Conservation (phyloP, 2,797 vertebrate species). For the Thamnophis elegans region DNA sequence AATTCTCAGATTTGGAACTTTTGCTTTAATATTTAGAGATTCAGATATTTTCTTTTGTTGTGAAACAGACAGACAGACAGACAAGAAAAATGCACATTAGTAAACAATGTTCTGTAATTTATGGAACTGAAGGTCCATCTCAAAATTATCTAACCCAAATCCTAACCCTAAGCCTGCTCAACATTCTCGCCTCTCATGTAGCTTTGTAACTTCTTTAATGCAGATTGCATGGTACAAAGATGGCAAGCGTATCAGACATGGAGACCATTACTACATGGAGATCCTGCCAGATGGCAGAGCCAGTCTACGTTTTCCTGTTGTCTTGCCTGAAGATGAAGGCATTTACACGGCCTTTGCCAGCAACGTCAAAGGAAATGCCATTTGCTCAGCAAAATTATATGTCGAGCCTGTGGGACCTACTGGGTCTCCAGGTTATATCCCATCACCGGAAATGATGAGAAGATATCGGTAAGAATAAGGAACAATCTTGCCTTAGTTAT, state of each 20-base stretch:
- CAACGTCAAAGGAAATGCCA: conserved; percentile 91
- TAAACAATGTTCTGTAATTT: not conserved
- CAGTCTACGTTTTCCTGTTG: conserved; percentile 86
- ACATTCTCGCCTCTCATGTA: conserved; percentile 10
- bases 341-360: conserved; percentile 91
- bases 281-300: conserved; percentile 89
- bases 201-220: not conserved
- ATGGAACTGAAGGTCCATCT: not conserved
- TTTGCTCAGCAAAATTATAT: conserved; percentile 94
- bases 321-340: conserved; percentile 93
- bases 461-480: conserved; percentile 81
- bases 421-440: conserved; percentile 81
- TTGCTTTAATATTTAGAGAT: not conserved
- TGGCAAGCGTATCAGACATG: conserved; percentile 85
- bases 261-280: conserved; percentile 87
- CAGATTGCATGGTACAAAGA: conserved; percentile 98
- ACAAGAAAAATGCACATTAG: not conserved
- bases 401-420: conserved; percentile 85
- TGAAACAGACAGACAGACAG: too few relatives aligned
- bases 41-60: not conserved
- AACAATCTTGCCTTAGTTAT: not conserved
- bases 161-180: not conserved
- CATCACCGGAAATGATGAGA: conserved; percentile 85
- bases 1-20: not conserved
- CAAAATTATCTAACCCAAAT: not conserved